Conservation (phyloP, 2,888 invertebrate species). For the Temnothorax ravouxi region DNA sequence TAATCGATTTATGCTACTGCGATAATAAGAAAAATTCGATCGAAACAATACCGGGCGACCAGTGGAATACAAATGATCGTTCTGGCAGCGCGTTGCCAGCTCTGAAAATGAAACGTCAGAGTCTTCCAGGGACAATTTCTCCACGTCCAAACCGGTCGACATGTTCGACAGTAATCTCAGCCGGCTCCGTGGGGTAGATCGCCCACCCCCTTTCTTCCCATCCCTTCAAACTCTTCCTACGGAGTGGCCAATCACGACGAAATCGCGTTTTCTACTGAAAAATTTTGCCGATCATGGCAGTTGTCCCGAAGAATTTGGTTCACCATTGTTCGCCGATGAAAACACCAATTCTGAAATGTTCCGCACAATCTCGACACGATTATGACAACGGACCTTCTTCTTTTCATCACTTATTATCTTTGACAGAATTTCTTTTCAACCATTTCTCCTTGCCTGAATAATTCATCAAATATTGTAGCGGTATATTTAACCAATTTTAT, state of each 20-base stretch:
- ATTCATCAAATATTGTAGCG: too few species aligned
- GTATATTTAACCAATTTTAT: too few species aligned
- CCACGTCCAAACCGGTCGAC: slow-evolving; percentile 70
- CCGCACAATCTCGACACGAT: slow-evolving; percentile 34
- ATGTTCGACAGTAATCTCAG: slow-evolving; percentile 76
- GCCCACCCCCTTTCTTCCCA: background rate
- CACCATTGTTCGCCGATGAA: slow-evolving; percentile 31
- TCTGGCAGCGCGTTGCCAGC: slow-evolving; percentile 52
- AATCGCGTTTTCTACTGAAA: slow-evolving; percentile 65
- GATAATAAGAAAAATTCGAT: slow-evolving; percentile 51
- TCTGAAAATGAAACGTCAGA: slow-evolving; percentile 74
- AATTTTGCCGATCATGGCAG: slow-evolving; percentile 55
- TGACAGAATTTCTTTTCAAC: background rate
- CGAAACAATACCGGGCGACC: slow-evolving; percentile 42
- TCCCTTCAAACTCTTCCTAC: slow-evolving; percentile 45
- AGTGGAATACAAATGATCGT: slow-evolving; percentile 63
- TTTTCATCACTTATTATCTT: background rate
- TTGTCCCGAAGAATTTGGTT: slow-evolving; percentile 56
- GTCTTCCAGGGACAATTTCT: slow-evolving; percentile 72
- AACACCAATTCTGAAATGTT: slow-evolving; percentile 42
- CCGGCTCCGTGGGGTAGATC: slow-evolving; percentile 62
- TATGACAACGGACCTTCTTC: slow-evolving; percentile 29
- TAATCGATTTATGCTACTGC: slow-evolving; percentile 44
- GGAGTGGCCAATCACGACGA: slow-evolving; percentile 68
- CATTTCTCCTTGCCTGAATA: background rate